Evolutionary conservation across 2,113 vertebrate genomes (phyloP), one percentile per base, ranked within the genome.

Genomic region (Malurus melanocephalus): DNA sequence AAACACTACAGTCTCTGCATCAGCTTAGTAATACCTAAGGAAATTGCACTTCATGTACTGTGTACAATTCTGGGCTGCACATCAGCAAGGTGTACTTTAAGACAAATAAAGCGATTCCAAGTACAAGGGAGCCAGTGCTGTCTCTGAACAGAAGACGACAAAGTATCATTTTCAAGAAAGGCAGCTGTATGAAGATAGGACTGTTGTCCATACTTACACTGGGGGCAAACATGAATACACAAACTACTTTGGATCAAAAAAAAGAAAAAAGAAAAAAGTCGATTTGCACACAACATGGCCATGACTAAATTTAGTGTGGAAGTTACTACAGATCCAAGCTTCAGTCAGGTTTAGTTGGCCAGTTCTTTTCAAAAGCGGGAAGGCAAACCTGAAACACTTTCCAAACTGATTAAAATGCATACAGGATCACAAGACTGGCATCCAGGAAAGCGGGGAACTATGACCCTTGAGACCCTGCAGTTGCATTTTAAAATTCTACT

Each of bases 381-480:
- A 13, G 46, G 23, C 35, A 86, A 73, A 65, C 7, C 3, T 42
- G n/a, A 38, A 91, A 42, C 20, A 38, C 20, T n/a, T 66, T 11
- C 43, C 52, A n/a, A 76, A 52, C 3, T 11, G 14, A 51, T 42
- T 66, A 49, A 80, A 80, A 66, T 1, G 7, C 2, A 0, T 1
- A 45, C 28, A 43, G 7, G 7, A 32, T 21, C 55, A 45, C 4
- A 28, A 1, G 15, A 43, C 6, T 24, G 6, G 13, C 46, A 27
- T 5, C 12, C 46, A 61, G 20, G 9, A 76, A 68, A 57, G 35
- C 35, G 80, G 2, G 14, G 16, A 56, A 26, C 21, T 33, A n/a
- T 0, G 0, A 55, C 8, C 11, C 38, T 16, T 32, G 16, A 59
- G 28, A 85, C 6, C 5, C 24, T 65, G 21, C 27, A 51, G 20